Percentiles rank a stretch among this genome's conserved stretches.
Conservation (phyloP, 2,888 invertebrate genomes). For the Zonitis immaculata region DNA sequence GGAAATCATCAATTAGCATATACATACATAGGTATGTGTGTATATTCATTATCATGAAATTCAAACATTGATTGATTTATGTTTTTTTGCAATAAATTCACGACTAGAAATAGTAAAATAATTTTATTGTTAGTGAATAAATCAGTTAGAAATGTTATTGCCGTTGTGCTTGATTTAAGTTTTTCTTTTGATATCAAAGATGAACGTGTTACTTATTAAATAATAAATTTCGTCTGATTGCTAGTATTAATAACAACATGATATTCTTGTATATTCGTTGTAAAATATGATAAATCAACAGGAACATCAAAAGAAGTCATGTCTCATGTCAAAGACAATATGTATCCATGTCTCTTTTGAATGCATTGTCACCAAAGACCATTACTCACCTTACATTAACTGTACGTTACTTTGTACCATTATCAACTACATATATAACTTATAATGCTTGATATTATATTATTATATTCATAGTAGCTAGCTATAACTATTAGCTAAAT, state of each 20-base stretch:
- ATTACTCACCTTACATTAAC: conserved; percentile 14
- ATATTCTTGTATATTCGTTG: not conserved
- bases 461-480: no score
- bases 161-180: not conserved
- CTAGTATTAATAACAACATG: not conserved
- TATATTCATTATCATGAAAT: conserved; percentile 2
- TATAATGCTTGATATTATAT: conserved; percentile 16
- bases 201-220: no score
- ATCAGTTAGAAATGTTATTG: not conserved
- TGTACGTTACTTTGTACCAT: conserved; percentile 10
- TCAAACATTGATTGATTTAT: not conserved
- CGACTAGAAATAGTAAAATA: no score
- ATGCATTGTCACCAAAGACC: conserved; percentile 9
- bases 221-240: no score
- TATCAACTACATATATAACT: conserved; percentile 1
- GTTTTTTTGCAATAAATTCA: not conserved
- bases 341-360: conserved; percentile 10
- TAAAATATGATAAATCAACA: not conserved
- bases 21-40: not conserved
- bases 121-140: not conserved
- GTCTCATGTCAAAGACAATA: conserved; percentile 7
- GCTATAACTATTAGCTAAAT: no score
- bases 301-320: conserved; percentile 13
- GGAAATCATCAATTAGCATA: conserved; percentile 9
- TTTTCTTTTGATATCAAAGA: no score